Conservation (phyloP, 2,797 vertebrate species). For the Botia almorhae region DNA sequence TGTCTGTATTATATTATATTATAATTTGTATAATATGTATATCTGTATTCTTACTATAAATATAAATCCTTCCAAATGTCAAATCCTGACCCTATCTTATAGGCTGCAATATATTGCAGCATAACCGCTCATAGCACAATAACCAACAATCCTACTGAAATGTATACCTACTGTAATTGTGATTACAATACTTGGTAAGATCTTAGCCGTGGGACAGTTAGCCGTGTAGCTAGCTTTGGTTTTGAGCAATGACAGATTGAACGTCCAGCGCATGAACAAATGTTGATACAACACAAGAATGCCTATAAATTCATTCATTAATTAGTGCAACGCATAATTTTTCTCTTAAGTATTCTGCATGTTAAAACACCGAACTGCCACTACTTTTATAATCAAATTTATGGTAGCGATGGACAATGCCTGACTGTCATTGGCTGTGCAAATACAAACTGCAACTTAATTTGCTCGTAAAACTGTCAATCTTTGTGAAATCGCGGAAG, state of each 20-base stretch:
- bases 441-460: background rate
- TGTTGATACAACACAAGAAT: background rate
- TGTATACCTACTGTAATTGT: background rate
- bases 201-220: background rate
- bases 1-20: no score
- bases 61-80: no score
- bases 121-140: no score
- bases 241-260: background rate
- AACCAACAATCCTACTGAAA: background rate
- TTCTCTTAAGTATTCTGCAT: background rate
- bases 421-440: constrained; percentile 14
- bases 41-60: no score
- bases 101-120: no score
- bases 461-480: background rate
- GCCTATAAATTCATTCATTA: background rate
- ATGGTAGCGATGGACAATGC: background rate
- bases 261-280: background rate
- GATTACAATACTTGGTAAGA: background rate
- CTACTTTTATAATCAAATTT: background rate
- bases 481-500: constrained; percentile 7
- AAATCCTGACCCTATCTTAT: no score
- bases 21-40: no score
- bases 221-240: background rate
- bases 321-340: background rate
- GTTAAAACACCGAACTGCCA: background rate